phyloP scores from a whole-genome alignment of 2,888 invertebrate genomes.

The Ceramica pisi region DNA sequence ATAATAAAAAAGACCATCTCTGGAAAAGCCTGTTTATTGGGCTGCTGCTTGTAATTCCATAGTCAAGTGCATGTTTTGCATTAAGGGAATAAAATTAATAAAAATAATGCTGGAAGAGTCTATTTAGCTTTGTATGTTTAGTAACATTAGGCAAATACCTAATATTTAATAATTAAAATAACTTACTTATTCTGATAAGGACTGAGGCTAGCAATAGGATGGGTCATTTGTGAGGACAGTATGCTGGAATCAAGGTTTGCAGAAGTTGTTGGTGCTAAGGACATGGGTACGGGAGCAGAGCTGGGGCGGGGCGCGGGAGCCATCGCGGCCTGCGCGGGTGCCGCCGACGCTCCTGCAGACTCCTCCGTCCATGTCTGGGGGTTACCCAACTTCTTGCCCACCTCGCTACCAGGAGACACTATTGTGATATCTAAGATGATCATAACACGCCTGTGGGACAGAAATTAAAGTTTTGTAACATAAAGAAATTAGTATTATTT shows the following conservation, averaged over 20 bases:
- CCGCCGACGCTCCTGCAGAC: conserved; percentile 64
- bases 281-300: conserved; percentile 69
- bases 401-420: conserved; percentile 93
- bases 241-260: conserved; percentile 81
- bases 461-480: not conserved
- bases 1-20: too few species aligned
- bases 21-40: too few species aligned
- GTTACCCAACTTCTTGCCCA: conserved; percentile 94
- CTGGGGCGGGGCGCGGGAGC: conserved; percentile 70
- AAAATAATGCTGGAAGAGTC: too few species aligned
- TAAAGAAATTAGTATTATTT: too few species aligned
- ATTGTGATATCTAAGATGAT: conserved; percentile 95
- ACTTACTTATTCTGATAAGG: conserved; percentile 97
- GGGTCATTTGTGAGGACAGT: conserved; percentile 90
- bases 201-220: conserved; percentile 96
- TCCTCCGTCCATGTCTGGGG: conserved; percentile 93
- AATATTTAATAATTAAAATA: not conserved
- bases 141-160: too few species aligned
- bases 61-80: too few species aligned
- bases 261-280: conserved; percentile 66
- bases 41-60: too few species aligned
- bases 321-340: conserved; percentile 70
- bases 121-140: too few species aligned
- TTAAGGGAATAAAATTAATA: too few species aligned
- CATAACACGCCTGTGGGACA: conserved; percentile 93